These are phyloP conservation scores for Plectrocnemia conspersa DNA, from an alignment of 1,140 invertebrate genomes.

Conservation along the genomic window DNA sequence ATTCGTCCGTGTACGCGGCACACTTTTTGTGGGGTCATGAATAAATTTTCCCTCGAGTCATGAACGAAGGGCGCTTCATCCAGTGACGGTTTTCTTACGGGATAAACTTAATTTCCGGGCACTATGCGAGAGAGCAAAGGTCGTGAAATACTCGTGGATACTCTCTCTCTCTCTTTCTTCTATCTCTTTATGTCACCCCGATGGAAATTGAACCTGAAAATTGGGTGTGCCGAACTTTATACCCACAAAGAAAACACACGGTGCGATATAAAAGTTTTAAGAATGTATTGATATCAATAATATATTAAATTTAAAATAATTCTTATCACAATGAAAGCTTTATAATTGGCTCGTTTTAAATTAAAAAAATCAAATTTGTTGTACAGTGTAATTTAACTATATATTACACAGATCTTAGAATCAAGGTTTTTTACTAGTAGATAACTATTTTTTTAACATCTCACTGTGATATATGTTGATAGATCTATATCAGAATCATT, in stretches of 20 bases:
- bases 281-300: neutral
- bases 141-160: neutral
- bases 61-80: neutral
- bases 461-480: too few species aligned
- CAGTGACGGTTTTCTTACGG: conserved; percentile 20
- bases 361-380: too few species aligned
- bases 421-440: too few species aligned
- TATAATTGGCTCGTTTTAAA: too few species aligned
- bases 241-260: neutral
- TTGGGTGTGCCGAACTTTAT: conserved; percentile 5
- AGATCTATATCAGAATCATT: too few species aligned
- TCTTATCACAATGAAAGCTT: too few species aligned
- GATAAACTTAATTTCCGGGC: conserved; percentile 19
- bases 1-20: too few species aligned
- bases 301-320: too few species aligned
- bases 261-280: neutral
- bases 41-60: conserved; percentile 11
- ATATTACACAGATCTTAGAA: too few species aligned
- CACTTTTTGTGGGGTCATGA: neutral
- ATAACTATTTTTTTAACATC: too few species aligned
- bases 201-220: conserved; percentile 8
- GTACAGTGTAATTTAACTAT: too few species aligned
- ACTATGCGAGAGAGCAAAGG: neutral
- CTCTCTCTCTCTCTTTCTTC: too few species aligned
- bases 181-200: neutral